Evolutionary conservation across 1,140 invertebrate species (phyloP), one percentile per base, ranked within the genome.

Genomic region (Colletes gigas): DNA sequence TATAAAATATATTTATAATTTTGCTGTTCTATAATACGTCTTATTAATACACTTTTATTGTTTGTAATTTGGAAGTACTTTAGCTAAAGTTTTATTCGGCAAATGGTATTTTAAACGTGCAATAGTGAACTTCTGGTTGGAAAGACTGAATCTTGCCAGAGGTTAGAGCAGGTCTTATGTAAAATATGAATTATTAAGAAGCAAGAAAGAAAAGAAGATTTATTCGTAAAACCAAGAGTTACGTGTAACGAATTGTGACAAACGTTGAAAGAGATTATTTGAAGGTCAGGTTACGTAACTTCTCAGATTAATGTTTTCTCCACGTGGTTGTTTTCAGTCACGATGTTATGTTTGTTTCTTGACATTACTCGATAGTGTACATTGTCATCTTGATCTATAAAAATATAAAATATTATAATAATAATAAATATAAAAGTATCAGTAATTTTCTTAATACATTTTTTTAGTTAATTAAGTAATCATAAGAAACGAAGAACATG

Each of bases 281-380:
- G 41, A n/a, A 65, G 60, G 59, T 55, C 50, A n/a, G 8, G 19
- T 79, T 79, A 73, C 57, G 70, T 17, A 79, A 79, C 12, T 6
- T 14, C 19, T 17, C 7, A 55, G 41, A 65, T 57, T 57, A 19
- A 4, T 63, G 66, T 50, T 14, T 7, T 30, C 15, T 1, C 17
- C n/a, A 62, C 55, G 75, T 41, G 55, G n/a, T 50, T 50, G 39
- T 60, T 47, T 7, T n/a, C 8, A 12, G 7, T 8, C 41, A 14
- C 41, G 3, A 14, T 67, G 55, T 12, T 63, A 0, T n/a, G 3
- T 0, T 47, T 3, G 39, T 77, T 47, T 65, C n/a, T 1, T 55
- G 10, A 52, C 14, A 14, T 72, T 44, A 55, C 30, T 30, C n/a
- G 15, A 19, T 4, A n/a, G 47, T 4, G 6, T 47, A 30, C 19